A percentile compares a stretch with the other conserved stretches of the same genome.
These are phyloP conservation scores for Datnioides undecimradiatus DNA, from an alignment of 2,113 vertebrate species.

Conservation along the genomic window DNA sequence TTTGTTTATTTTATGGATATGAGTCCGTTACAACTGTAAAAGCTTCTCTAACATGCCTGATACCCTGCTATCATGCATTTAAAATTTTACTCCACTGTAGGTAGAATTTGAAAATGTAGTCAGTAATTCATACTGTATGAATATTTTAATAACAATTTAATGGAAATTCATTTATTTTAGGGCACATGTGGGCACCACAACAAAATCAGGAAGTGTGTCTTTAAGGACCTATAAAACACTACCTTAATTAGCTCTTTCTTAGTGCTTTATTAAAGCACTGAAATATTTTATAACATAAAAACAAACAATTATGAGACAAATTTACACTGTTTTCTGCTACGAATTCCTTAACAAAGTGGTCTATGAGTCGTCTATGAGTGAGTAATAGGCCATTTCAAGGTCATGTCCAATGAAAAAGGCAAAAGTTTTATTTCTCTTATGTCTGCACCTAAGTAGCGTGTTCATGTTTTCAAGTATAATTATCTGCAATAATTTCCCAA, in stretches of 20 bases:
- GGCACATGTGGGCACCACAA: neutral
- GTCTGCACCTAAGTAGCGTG: neutral
- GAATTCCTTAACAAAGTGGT: neutral
- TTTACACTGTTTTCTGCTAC: neutral
- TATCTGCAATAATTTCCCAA: neutral
- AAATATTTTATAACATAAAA: neutral
- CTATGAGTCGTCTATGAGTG: no score
- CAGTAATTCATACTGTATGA: neutral
- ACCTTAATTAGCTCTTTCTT: conserved; percentile 7
- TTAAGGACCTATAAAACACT: neutral
- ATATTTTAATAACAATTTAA: neutral
- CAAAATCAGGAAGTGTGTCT: neutral
- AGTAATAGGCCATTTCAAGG: neutral
- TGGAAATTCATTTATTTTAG: neutral
- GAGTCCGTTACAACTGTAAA: no score
- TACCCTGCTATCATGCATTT: no score
- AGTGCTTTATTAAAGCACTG: neutral
- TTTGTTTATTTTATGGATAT: no score
- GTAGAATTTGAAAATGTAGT: neutral
- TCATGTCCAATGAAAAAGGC: neutral
- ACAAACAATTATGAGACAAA: neutral
- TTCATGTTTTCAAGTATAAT: neutral
- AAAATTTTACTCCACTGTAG: neutral
- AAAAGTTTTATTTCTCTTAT: neutral
- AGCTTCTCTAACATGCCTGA: neutral